phyloP scores from a whole-genome alignment of 2,888 invertebrate species.

The Plebejus anna region DNA sequence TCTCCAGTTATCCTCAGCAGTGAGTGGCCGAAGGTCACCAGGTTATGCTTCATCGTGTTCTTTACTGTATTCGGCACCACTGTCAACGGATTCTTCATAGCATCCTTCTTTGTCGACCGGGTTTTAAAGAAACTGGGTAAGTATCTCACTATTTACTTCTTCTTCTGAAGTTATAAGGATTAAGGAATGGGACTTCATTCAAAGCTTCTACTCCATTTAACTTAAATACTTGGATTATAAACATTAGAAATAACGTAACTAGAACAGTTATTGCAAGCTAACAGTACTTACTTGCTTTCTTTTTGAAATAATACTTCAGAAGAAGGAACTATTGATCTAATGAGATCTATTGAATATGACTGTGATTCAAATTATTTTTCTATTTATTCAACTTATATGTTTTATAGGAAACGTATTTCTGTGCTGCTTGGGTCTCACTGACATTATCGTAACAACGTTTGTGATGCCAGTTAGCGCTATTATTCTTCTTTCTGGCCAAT shows the following conservation, averaged over 20 bases:
- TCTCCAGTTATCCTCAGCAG: slow-evolving; percentile 83
- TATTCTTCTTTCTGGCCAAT: slow-evolving; percentile 83
- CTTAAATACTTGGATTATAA: too few species aligned
- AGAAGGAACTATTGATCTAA: too few species aligned
- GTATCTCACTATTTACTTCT: slow-evolving; percentile 23
- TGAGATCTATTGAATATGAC: too few species aligned
- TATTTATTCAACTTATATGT: neutral
- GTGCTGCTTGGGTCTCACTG: slow-evolving; percentile 86
- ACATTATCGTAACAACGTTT: slow-evolving; percentile 83
- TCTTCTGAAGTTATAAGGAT: neutral
- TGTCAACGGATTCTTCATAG: slow-evolving; percentile 52
- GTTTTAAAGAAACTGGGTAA: slow-evolving; percentile 47
- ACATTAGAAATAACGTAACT: too few species aligned
- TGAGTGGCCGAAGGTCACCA: slow-evolving; percentile 84
- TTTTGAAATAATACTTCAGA: too few species aligned
- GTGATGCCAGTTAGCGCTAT: slow-evolving; percentile 86
- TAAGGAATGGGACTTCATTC: too few species aligned
- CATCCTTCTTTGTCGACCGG: slow-evolving; percentile 50
- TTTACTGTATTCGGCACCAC: slow-evolving; percentile 43
- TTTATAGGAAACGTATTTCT: slow-evolving; percentile 84
- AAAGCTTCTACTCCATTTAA: too few species aligned
- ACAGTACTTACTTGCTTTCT: too few species aligned
- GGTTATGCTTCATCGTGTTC: slow-evolving; percentile 75
- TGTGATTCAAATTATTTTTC: too few species aligned
- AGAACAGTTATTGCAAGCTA: too few species aligned